phyloP scores from a whole-genome alignment of 2,797 vertebrate species.

The Valencia hispanica region DNA sequence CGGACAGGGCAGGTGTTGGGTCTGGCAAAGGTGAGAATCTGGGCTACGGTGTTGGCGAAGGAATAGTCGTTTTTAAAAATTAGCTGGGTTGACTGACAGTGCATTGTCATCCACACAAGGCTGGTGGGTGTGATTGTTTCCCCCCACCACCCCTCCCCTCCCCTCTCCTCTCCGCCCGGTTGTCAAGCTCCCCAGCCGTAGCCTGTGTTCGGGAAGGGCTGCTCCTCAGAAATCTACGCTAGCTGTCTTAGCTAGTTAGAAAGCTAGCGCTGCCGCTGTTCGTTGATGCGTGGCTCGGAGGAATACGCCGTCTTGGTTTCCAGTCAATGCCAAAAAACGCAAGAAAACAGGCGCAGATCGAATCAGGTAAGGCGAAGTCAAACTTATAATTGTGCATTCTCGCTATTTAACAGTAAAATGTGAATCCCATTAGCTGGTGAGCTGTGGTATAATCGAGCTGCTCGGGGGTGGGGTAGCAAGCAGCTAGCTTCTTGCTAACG shows the following conservation, averaged over 20 bases:
- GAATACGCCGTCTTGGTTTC: conserved; percentile 71
- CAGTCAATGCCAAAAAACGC: conserved; percentile 85
- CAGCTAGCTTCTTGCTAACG: conserved; percentile 56
- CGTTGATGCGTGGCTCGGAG: conserved; percentile 84
- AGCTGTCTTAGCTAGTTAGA: conserved; percentile 81
- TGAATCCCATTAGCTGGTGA: conserved; percentile 19
- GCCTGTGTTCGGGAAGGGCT: conserved; percentile 78
- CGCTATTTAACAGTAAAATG: background rate
- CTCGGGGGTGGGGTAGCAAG: conserved; percentile 78
- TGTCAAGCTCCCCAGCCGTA: conserved; percentile 73
- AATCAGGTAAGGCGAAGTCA: conserved; percentile 73
- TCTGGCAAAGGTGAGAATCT: conserved; percentile 45
- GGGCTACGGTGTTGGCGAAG: conserved; percentile 40
- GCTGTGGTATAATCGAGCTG: conserved; percentile 58
- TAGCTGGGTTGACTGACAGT: conserved; percentile 28
- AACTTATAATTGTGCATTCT: background rate
- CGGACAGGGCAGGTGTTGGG: conserved; percentile 67
- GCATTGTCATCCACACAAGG: conserved; percentile 46
- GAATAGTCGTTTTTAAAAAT: conserved; percentile 44
- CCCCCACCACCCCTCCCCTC: conserved; percentile 9
- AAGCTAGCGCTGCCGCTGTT: conserved; percentile 79
- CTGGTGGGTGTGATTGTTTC: conserved; percentile 76
- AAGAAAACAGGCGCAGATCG: conserved; percentile 75
- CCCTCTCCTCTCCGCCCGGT: conserved; percentile 66
- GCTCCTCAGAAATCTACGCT: conserved; percentile 78